phyloP scores from a whole-genome alignment of 2,113 vertebrate genomes.

The Pterocles gutturalis region DNA sequence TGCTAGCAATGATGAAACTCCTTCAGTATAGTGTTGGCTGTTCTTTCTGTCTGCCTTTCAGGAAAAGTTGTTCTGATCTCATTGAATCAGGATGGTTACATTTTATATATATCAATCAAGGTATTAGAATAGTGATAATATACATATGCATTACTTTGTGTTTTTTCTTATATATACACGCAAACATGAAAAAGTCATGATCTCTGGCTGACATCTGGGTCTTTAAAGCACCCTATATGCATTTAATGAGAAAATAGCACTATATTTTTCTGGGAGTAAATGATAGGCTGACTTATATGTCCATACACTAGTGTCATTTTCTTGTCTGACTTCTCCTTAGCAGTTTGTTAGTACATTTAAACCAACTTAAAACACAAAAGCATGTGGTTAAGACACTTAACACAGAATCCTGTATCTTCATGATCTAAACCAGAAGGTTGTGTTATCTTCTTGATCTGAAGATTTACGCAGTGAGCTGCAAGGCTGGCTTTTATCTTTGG shows the following conservation, averaged over 20 bases:
- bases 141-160: rapidly evolving
- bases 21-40: neutral
- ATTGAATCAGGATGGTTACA: neutral
- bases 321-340: neutral
- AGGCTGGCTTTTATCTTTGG: neutral
- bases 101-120: neutral
- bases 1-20: neutral
- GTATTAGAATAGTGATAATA: neutral
- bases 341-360: neutral
- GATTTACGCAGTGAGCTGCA: neutral
- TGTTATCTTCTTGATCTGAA: neutral
- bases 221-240: neutral
- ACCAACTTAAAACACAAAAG: neutral
- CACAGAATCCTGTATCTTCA: neutral
- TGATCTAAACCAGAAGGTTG: neutral
- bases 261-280: neutral
- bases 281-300: neutral
- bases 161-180: neutral
- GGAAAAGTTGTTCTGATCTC: neutral
- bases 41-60: neutral
- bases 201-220: neutral
- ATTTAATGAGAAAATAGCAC: neutral
- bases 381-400: neutral
- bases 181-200: neutral
- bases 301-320: neutral